A percentile compares a stretch with the other conserved stretches of the same genome.
phyloP scores from a whole-genome alignment of 1,140 invertebrate genomes.

The Thaumetopoea pityocampa region DNA sequence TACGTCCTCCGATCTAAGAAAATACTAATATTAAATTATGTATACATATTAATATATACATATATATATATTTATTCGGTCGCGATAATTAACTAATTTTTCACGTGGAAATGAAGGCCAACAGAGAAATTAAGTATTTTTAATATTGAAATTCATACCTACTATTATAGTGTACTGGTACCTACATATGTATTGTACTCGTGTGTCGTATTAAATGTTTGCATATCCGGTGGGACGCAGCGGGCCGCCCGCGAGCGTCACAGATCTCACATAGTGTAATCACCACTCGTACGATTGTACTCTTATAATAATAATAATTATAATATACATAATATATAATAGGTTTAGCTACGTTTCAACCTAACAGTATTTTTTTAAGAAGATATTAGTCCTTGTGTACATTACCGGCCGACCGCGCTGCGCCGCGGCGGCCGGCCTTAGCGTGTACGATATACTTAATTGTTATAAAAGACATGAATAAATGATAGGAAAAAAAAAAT shows the following conservation, averaged over 20 bases:
- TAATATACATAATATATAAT: slow-evolving; percentile 70
- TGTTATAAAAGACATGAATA: slow-evolving; percentile 72
- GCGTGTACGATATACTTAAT: slow-evolving; percentile 70
- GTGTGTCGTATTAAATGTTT: slow-evolving; percentile 57
- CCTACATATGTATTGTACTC: slow-evolving; percentile 59
- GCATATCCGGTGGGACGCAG: slow-evolving; percentile 69
- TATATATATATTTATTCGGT: slow-evolving; percentile 74
- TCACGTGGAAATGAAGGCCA: slow-evolving; percentile 69
- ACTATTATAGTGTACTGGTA: slow-evolving; percentile 58
- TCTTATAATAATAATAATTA: slow-evolving; percentile 62
- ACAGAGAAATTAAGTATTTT: slow-evolving; percentile 75
- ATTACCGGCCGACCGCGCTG: slow-evolving; percentile 60
- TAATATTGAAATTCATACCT: slow-evolving; percentile 73
- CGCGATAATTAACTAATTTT: slow-evolving; percentile 69
- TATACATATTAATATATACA: too few relatives aligned
- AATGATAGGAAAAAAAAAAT: slow-evolving; percentile 72
- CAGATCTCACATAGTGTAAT: slow-evolving; percentile 73
- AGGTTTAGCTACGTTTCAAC: slow-evolving; percentile 74
- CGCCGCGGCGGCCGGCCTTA: slow-evolving; percentile 55
- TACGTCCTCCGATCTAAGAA: slow-evolving; percentile 73
- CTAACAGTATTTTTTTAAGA: slow-evolving; percentile 76
- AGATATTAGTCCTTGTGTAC: slow-evolving; percentile 74
- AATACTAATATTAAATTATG: slow-evolving; percentile 72
- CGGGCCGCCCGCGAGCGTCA: slow-evolving; percentile 58
- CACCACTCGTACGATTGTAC: slow-evolving; percentile 68